These are phyloP conservation scores for Pagrus major DNA, from an alignment of 2,113 vertebrate genomes.

Conservation along the genomic window DNA sequence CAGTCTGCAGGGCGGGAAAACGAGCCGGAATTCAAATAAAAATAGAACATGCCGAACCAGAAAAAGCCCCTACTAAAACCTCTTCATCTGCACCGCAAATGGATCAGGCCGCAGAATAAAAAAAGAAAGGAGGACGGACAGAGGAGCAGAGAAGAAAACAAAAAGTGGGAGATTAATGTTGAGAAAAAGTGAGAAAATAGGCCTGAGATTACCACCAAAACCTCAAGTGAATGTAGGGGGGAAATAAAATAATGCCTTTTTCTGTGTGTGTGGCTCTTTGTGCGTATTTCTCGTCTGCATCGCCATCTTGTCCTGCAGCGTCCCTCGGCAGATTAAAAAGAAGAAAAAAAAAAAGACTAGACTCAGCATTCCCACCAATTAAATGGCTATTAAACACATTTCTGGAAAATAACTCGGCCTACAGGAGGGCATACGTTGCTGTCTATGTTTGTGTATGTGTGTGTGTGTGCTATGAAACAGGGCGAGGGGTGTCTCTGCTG, in stretches of 20 bases:
- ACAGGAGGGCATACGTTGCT: slow-evolving; percentile 28
- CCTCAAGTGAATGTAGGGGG: slow-evolving; percentile 38
- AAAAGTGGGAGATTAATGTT: slow-evolving; percentile 14
- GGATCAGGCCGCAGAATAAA: slow-evolving; percentile 19
- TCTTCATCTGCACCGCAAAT: slow-evolving; percentile 54
- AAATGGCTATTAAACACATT: slow-evolving; percentile 61
- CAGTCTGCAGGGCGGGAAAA: no score
- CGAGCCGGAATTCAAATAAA: slow-evolving; percentile 57
- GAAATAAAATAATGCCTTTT: slow-evolving; percentile 56
- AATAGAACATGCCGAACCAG: slow-evolving; percentile 19
- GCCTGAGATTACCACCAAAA: slow-evolving; percentile 51
- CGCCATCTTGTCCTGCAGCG: slow-evolving; percentile 21
- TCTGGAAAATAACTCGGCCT: slow-evolving; percentile 65
- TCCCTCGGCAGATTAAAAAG: slow-evolving; percentile 25
- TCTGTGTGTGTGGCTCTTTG: slow-evolving; percentile 37
- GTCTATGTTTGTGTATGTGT: slow-evolving; percentile 30
- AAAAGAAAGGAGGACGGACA: not conserved
- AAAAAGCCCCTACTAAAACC: slow-evolving; percentile 13
- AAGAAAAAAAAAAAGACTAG: not conserved
- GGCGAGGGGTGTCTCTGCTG: slow-evolving; percentile 41
- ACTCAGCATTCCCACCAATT: slow-evolving; percentile 63
- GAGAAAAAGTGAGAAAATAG: slow-evolving; percentile 44
- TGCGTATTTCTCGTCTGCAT: slow-evolving; percentile 14
- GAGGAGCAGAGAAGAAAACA: not conserved
- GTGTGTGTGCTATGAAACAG: slow-evolving; percentile 28